Evolutionary conservation across 1,140 invertebrate genomes (phyloP).

Genomic region (Globodera rostochiensis): DNA sequence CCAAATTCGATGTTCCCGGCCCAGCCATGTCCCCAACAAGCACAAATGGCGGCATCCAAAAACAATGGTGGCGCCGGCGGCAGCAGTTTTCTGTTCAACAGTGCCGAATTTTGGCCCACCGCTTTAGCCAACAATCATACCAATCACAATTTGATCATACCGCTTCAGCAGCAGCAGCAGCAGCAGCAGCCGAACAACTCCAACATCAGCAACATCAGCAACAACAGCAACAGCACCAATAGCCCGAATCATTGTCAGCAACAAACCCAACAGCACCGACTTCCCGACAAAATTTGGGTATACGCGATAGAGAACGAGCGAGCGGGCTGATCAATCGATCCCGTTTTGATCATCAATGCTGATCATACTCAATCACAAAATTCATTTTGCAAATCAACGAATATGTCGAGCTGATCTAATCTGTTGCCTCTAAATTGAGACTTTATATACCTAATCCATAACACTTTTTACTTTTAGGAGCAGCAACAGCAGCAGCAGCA

Average conservation of each 20-base stretch:
- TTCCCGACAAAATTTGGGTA: background rate
- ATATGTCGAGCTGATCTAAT: too few species aligned
- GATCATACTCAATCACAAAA: too few species aligned
- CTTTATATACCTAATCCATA: background rate
- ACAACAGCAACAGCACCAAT: background rate
- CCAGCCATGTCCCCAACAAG: background rate
- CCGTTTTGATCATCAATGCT: too few species aligned
- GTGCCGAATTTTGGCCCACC: background rate
- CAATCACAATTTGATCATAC: background rate
- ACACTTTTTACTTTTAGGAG: background rate
- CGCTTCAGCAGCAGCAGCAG: background rate
- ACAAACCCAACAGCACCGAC: background rate
- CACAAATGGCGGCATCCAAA: background rate
- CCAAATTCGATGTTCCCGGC: conserved; percentile 2
- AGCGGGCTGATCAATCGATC: too few species aligned
- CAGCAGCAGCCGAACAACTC: background rate
- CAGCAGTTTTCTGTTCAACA: conserved; percentile 4
- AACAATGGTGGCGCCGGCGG: background rate
- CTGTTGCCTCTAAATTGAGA: too few species aligned
- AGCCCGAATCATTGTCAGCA: too few species aligned
- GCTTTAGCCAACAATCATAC: background rate
- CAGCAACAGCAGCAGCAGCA: conserved; percentile 31
- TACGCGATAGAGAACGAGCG: background rate
- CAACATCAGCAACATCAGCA: background rate
- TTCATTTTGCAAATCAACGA: too few species aligned